Conservation (phyloP, 2,113 vertebrate species). For the Triplophysa siluroides region DNA sequence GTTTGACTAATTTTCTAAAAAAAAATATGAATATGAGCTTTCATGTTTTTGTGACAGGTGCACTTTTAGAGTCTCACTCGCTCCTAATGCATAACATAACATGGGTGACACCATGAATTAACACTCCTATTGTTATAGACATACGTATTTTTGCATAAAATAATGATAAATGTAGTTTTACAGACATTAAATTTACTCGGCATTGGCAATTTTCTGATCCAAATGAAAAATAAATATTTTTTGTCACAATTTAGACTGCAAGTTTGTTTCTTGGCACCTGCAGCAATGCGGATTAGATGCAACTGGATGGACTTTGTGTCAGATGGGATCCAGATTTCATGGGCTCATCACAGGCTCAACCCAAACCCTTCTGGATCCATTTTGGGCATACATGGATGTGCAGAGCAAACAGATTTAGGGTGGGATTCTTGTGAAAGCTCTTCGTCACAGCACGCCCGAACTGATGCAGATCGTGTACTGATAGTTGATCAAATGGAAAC, state of each 20-base stretch:
- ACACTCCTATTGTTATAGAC: too few species aligned
- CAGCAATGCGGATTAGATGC: slow-evolving; percentile 45
- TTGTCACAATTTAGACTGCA: neutral
- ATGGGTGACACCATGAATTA: too few species aligned
- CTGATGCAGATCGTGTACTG: neutral
- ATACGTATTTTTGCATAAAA: too few species aligned
- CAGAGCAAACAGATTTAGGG: slow-evolving; percentile 43
- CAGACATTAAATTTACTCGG: too few species aligned
- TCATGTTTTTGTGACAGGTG: too few species aligned
- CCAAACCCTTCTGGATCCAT: slow-evolving; percentile 44
- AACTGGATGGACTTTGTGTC: slow-evolving; percentile 51
- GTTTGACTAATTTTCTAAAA: too few species aligned
- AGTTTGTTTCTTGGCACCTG: neutral
- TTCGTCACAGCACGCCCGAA: neutral
- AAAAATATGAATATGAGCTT: too few species aligned
- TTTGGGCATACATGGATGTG: slow-evolving; percentile 37
- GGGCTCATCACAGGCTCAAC: slow-evolving; percentile 30
- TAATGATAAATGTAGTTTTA: too few species aligned
- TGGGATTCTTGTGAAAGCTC: slow-evolving; percentile 41
- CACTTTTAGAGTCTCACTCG: too few species aligned
- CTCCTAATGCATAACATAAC: too few species aligned
- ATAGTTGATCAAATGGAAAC: neutral
- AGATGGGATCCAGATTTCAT: slow-evolving; percentile 54
- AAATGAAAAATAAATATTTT: neutral
- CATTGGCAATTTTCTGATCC: too few species aligned